Evolutionary conservation across 1,140 invertebrate genomes (phyloP), one percentile per base, ranked within the genome.

Genomic region (Hypsibius dujardini): DNA sequence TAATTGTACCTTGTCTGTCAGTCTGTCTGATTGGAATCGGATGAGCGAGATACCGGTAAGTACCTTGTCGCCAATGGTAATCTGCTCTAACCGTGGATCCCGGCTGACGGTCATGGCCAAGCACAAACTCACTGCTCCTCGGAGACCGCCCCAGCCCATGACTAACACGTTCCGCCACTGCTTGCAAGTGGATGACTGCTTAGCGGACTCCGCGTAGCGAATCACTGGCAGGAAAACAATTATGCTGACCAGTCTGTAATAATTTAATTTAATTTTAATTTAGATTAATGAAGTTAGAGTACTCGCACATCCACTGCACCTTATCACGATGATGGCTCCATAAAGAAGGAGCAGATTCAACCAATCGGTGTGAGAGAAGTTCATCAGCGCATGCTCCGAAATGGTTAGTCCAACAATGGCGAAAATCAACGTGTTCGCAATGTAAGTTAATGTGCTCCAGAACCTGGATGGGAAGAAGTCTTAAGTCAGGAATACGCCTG

Each of bases 111-210:
- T 77, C 46, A 82, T 72, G 2, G 81, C 79, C 47, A 83, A 73
- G 28, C 80, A 79, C 2, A 82, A 70, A 12, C 81, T 78, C n/a
- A 83, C 78, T 42, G 81, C 81, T 7, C 82, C 81, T 59, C 81
- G 74, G 28, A 83, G 72, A n/a, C 80, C 81, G 47, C 81, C 79
- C 81, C 81, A 82, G 0, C 77, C 77, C 76, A 81, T 76, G 2
- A 82, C 77, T 7, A 80, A 74, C 46, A 74, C 76, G 67, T 79
- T 77, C 74, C 78, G 74, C 80, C 80, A 81, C 1, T 76, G 75
- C 71, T 82, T 70, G n/a, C 79, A 78, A 75, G 81, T 81, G 2
- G 62, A 15, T 42, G 28, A 28, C 28, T 28, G 28, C 28, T 28
- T 28, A 28, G 28, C 28, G 28, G 12, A 7, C 62, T 81, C 81